These are phyloP conservation scores for Diaperis boleti DNA, from an alignment of 2,888 invertebrate genomes.

Conservation along the genomic window DNA sequence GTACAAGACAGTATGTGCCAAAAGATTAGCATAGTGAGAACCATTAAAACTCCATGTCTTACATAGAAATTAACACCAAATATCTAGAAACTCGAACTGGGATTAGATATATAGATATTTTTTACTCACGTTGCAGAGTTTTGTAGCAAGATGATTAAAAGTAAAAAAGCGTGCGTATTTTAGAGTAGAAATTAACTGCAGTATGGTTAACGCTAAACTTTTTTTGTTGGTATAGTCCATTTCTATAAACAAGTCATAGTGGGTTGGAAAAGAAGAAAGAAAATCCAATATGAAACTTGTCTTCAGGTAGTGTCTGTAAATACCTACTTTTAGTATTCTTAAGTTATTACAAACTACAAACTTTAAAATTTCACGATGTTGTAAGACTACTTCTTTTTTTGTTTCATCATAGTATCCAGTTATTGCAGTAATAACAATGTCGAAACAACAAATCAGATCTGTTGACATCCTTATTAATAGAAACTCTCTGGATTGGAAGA, in stretches of 20 bases:
- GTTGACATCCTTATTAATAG: conserved; percentile 11
- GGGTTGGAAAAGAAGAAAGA: conserved; percentile 56
- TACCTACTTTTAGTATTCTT: too few species aligned
- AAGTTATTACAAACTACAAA: background rate
- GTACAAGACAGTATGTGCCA: conserved; percentile 50
- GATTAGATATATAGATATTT: background rate
- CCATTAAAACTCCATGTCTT: conserved; percentile 51
- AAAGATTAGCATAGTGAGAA: conserved; percentile 51
- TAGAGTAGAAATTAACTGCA: conserved; percentile 32
- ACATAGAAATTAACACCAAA: conserved; percentile 53
- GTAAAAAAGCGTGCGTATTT: conserved; percentile 44
- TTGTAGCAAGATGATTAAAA: conserved; percentile 26
- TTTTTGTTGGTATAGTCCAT: background rate
- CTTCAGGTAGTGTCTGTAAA: conserved; percentile 58
- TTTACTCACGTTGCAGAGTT: conserved; percentile 41
- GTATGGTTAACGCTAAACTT: conserved; percentile 1
- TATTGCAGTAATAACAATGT: conserved; percentile 50
- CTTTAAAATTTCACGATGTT: conserved; percentile 46
- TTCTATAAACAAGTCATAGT: conserved; percentile 36
- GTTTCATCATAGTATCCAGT: conserved; percentile 58
- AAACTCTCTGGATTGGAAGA: conserved; percentile 10
- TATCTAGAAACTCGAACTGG: conserved; percentile 45
- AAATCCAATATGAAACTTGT: conserved; percentile 60
- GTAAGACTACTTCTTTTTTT: conserved; percentile 55
- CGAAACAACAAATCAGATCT: conserved; percentile 40